Percentiles rank a stretch among this genome's conserved stretches.
These are phyloP conservation scores for Drosophila tristis DNA, from an alignment of 1,140 invertebrate genomes.

Conservation along the genomic window DNA sequence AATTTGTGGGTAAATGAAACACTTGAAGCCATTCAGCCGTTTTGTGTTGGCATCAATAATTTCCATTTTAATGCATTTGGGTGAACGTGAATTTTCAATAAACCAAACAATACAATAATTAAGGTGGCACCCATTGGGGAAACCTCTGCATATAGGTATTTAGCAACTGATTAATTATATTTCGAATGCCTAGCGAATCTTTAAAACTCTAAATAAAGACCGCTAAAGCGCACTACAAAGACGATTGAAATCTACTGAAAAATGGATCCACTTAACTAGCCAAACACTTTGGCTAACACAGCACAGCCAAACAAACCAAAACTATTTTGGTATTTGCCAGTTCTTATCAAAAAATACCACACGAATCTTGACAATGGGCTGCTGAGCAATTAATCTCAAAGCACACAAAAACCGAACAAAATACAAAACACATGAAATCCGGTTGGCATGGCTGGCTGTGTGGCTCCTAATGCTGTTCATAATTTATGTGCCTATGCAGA, in stretches of 20 bases:
- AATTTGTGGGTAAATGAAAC: conserved; percentile 33
- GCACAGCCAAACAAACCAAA: conserved; percentile 17
- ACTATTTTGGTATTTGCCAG: conserved; percentile 32
- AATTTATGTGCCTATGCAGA: conserved; percentile 68
- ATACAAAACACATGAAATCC: conserved; percentile 50
- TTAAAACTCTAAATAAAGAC: conserved; percentile 22
- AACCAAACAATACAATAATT: conserved; percentile 40
- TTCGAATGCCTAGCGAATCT: conserved; percentile 19
- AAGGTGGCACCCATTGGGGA: neutral
- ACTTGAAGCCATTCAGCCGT: conserved; percentile 36
- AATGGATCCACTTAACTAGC: conserved; percentile 38
- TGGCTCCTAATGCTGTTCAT: conserved; percentile 42
- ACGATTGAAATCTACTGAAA: conserved; percentile 30
- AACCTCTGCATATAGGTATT: neutral
- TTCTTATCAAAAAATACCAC: conserved; percentile 60
- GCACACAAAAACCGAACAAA: conserved; percentile 30
- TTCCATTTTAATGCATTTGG: conserved; percentile 48
- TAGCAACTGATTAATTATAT: conserved; percentile 24
- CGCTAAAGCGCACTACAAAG: neutral
- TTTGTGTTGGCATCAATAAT: conserved; percentile 45
- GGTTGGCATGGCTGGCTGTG: conserved; percentile 36
- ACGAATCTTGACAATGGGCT: conserved; percentile 56
- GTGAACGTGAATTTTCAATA: conserved; percentile 31
- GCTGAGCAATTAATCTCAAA: conserved; percentile 69
- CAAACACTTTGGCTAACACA: conserved; percentile 21